Base-by-base conservation (phyloP, 1,140 invertebrate species). In the Potamilus streckersoni region DNA sequence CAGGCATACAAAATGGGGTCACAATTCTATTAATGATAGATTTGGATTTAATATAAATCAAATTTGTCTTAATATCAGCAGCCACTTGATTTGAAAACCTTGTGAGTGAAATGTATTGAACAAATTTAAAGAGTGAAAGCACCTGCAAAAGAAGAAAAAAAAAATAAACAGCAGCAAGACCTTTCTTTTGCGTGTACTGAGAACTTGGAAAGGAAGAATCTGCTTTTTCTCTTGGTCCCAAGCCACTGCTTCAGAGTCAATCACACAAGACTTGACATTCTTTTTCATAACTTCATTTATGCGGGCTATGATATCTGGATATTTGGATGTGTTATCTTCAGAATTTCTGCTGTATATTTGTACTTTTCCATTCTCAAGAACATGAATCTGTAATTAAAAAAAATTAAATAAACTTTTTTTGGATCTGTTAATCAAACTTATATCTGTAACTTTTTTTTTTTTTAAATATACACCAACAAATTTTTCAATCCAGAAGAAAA, bases 221-320 rank as follows among this genome's bases (percentile, higher is more conserved):
- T 95, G 93, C 89, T 97, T 94, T 0, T 94, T 95, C 79, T 94
- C 94, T 16, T 90, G 90, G 91, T 99, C 97, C 95, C 96, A 99
- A 5, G 98, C 98, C 3, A 99, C 98, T 49, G 96, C 96, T 91
- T 99, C 98, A 76, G 95, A 95, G 91, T 99, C 98, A 67, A 99
- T 89, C 83, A 99, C 96, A 90, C 96, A 99, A 63, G 95, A 95
- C 66, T 92, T 92, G 0, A 97, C 94, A 0, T 89, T 83, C 14
- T 83, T 79, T 31, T 78, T 82, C 49, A 86, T 17, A 60, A 93
- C 85, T 59, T 88, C 87, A 4, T 87, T 86, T 59, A 92, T 84
- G 12, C 96, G 92, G 1, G 91, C 89, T 82, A 99, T 94, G 27
- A 99, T 93, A 91, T 99, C 98, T 15, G 98, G 98, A 93, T 99